A percentile compares a stretch with the other conserved stretches of the same genome.
phyloP scores from a whole-genome alignment of 2,797 vertebrate species.

The Lycodopsis pacificus region DNA sequence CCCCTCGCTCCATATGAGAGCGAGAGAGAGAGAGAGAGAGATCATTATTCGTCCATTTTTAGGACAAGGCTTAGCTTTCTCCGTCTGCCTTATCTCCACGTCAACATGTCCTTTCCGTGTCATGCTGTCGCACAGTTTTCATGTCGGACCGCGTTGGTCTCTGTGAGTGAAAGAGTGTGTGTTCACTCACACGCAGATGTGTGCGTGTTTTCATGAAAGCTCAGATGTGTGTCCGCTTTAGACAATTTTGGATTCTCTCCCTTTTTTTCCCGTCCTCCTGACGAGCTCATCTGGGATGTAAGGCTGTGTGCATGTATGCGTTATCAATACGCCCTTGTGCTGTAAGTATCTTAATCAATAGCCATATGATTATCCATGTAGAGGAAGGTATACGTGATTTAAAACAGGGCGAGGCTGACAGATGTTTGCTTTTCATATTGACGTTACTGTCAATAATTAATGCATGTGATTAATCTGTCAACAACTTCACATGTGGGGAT shows the following conservation, averaged over 20 bases:
- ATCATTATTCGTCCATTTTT: conserved; percentile 60
- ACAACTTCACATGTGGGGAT: conserved; percentile 89
- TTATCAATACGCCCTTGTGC: conserved; percentile 90
- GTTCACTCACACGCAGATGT: background rate
- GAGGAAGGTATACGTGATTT: conserved; percentile 97
- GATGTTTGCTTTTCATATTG: conserved; percentile 98
- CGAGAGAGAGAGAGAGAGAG: conserved; percentile 4
- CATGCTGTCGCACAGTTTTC: conserved; percentile 10
- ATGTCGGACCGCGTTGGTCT: conserved; percentile 5
- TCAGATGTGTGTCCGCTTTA: conserved; percentile 15
- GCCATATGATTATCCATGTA: conserved; percentile 94
- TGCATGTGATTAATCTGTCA: conserved; percentile 97
- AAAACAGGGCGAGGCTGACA: conserved; percentile 93
- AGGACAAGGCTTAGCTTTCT: conserved; percentile 56
- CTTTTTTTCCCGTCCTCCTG: conserved; percentile 1
- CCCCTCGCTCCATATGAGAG: conserved; percentile 68
- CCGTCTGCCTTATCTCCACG: conserved; percentile 49
- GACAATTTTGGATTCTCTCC: conserved; percentile 28
- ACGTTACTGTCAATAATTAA: conserved; percentile 99
- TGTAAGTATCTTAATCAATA: conserved; percentile 95
- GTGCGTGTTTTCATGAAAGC: conserved; percentile 14
- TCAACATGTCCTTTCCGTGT: conserved; percentile 46
- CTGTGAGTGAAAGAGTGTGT: conserved; percentile 14
- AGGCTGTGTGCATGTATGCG: conserved; percentile 76
- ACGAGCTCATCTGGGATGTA: conserved; percentile 62